phyloP scores from a whole-genome alignment of 1,140 invertebrate genomes.

The Pantala flavescens region DNA sequence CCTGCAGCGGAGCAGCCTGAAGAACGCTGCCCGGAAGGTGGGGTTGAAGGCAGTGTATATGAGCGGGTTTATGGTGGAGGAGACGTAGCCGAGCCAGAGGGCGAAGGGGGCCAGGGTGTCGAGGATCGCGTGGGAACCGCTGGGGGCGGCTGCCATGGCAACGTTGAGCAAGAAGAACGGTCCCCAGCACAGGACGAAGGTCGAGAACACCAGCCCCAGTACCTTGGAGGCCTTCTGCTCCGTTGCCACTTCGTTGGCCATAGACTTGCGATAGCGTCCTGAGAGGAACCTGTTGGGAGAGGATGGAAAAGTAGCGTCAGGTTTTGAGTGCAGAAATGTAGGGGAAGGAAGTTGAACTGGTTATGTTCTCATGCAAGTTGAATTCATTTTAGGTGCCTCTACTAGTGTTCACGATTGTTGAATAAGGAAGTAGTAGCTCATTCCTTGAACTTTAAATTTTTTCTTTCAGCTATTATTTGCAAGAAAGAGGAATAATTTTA shows the following conservation, averaged over 20 bases:
- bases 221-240: slow-evolving; percentile 76
- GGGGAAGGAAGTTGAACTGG: slow-evolving; percentile 6
- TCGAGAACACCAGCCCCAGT: slow-evolving; percentile 77
- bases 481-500: too few species aligned
- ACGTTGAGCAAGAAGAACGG: slow-evolving; percentile 84
- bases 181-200: slow-evolving; percentile 82
- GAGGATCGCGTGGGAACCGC: slow-evolving; percentile 38
- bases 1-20: slow-evolving; percentile 61
- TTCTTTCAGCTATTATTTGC: too few species aligned
- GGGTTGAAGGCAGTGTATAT: slow-evolving; percentile 86
- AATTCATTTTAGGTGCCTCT: too few species aligned
- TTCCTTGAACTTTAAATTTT: too few species aligned
- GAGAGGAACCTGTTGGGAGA: slow-evolving; percentile 46
- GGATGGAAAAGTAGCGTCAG: slow-evolving; percentile 14
- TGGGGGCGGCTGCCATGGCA: slow-evolving; percentile 60
- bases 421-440: too few species aligned
- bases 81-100: slow-evolving; percentile 80
- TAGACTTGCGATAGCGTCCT: slow-evolving; percentile 47
- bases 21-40: slow-evolving; percentile 74
- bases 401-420: too few species aligned
- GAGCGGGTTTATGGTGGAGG: slow-evolving; percentile 73
- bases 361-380: too few species aligned
- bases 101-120: slow-evolving; percentile 54
- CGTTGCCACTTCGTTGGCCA: slow-evolving; percentile 65
- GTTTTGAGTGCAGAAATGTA: background rate